Conservation (phyloP, 2,797 vertebrate genomes). For the Sarcophilus harrisii region DNA sequence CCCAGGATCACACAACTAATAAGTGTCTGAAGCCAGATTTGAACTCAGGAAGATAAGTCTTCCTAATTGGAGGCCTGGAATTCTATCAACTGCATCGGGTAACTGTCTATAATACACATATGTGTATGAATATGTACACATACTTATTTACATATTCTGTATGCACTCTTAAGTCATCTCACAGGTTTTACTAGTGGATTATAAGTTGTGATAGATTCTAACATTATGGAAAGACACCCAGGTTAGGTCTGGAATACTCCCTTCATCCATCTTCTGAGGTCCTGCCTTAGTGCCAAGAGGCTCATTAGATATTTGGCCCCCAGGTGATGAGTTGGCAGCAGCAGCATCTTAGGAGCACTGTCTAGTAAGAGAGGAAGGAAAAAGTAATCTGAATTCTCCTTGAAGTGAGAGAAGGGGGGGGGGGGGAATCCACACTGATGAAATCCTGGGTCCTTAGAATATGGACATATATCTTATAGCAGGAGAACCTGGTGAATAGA, state of each 20-base stretch:
- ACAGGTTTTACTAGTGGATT: too few species aligned
- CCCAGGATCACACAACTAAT: not conserved
- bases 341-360: not conserved
- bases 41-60: not conserved
- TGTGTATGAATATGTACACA: not conserved
- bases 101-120: not conserved
- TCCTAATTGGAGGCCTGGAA: not conserved
- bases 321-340: not conserved
- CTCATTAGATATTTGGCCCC: not conserved
- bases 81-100: not conserved
- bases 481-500: not conserved
- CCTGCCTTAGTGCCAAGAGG: not conserved
- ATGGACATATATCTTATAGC: not conserved
- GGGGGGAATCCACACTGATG: not conserved
- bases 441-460: not conserved
- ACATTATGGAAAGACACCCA: not conserved
- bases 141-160: not conserved
- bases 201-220: not conserved
- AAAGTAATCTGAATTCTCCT: not conserved
- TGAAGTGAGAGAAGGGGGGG: not conserved
- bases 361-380: not conserved
- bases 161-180: not conserved
- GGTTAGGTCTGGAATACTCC: not conserved
- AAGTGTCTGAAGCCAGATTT: not conserved
- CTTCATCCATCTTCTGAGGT: not conserved